Conservation (phyloP, 2,797 vertebrate genomes). For the Phrynocephalus forsythii region DNA sequence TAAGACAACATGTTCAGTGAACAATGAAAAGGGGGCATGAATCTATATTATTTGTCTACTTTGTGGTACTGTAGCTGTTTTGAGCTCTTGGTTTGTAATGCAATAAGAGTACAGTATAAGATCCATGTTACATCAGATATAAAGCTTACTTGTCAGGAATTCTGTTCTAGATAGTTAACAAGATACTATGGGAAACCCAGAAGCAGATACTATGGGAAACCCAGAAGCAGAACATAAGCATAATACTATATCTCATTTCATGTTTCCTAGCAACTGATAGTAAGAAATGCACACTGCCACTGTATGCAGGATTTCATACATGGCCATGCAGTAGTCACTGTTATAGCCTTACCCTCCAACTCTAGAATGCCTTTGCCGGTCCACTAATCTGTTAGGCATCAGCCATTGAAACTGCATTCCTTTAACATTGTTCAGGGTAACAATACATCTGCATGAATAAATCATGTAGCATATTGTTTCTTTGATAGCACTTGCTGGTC, state of each 20-base stretch:
- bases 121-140: neutral
- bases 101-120: neutral
- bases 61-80: neutral
- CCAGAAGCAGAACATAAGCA: neutral
- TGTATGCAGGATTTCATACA: neutral
- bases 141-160: neutral
- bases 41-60: neutral
- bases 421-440: conserved; percentile 18
- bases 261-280: neutral
- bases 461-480: conserved; percentile 21
- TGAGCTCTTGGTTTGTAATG: neutral
- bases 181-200: neutral
- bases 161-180: neutral
- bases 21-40: neutral
- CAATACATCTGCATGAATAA: conserved; percentile 33
- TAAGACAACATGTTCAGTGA: neutral
- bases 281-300: neutral
- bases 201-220: neutral
- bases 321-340: neutral
- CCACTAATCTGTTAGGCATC: conserved; percentile 1
- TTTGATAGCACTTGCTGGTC: conserved; percentile 27
- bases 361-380: neutral
- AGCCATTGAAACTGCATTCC: conserved; percentile 1
- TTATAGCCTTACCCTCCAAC: neutral
- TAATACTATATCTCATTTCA: neutral